phyloP scores from a whole-genome alignment of 64 coral and sea anemone genomes.

The Pocillopora verrucosa region DNA sequence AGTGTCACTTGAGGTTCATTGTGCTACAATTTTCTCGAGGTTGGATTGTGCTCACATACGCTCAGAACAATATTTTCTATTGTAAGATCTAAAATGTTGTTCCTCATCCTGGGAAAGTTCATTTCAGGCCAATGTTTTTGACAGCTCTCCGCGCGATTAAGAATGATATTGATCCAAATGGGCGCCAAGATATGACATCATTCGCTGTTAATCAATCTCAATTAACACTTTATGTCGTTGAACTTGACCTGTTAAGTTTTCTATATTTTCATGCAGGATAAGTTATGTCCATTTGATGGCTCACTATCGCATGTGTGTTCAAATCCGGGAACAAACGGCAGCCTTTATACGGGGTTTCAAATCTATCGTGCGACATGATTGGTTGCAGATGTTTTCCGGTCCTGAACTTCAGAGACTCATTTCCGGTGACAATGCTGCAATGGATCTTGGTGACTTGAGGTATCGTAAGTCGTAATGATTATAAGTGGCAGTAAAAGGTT shows the following conservation, averaged over 20 bases:
- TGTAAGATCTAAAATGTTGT: no score
- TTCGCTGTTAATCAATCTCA: no score
- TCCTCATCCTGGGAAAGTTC: no score
- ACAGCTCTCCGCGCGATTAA: no score
- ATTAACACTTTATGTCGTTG: not conserved
- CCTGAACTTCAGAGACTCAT: constrained; percentile 96
- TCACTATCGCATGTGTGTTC: constrained; percentile 93
- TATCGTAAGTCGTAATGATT: not conserved
- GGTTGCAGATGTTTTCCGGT: constrained; percentile 95
- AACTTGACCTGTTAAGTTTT: not conserved
- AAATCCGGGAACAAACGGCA: constrained; percentile 82
- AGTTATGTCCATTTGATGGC: constrained; percentile 99
- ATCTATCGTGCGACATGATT: constrained; percentile 77
- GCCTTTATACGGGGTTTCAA: constrained; percentile 97
- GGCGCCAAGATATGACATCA: no score
- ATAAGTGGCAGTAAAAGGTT: not conserved
- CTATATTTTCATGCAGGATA: constrained; percentile 50
- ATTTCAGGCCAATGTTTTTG: no score
- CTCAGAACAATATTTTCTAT: no score
- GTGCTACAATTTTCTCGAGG: no score
- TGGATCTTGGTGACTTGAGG: constrained; percentile 93
- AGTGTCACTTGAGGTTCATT: no score
- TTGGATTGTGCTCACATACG: no score
- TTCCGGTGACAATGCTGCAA: constrained; percentile 84
- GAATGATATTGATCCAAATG: no score